Evolutionary conservation across 1,140 invertebrate genomes (phyloP).

Genomic region (Protaetia brevitarsis): DNA sequence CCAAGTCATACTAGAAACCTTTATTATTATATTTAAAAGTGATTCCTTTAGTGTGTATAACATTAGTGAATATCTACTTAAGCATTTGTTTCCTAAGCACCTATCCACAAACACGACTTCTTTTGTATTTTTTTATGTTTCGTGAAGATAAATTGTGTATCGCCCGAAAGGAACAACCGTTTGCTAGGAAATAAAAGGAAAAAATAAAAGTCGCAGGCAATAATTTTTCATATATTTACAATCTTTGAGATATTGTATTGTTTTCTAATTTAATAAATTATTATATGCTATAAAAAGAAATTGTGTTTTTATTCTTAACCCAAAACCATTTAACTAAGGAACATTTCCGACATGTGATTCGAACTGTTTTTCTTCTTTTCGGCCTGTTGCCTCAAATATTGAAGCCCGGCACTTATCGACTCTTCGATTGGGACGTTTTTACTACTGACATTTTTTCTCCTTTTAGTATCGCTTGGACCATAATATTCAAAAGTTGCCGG

Average conservation of each 20-base stretch:
- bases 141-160: background rate
- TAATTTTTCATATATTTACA: slow-evolving; percentile 5
- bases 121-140: no score
- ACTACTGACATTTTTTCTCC: slow-evolving; percentile 37
- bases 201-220: background rate
- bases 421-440: slow-evolving; percentile 53
- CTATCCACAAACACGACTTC: no score
- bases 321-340: slow-evolving; percentile 24
- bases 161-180: background rate
- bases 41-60: background rate
- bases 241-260: background rate
- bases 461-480: slow-evolving; percentile 52
- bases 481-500: slow-evolving; percentile 63
- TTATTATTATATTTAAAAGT: background rate
- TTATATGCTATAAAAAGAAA: background rate
- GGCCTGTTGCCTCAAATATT: slow-evolving; percentile 61
- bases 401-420: slow-evolving; percentile 65
- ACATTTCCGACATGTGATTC: slow-evolving; percentile 28
- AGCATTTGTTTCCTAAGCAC: no score
- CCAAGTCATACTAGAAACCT: background rate
- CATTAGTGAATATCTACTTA: background rate
- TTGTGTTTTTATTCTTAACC: background rate
- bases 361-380: slow-evolving; percentile 50
- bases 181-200: background rate
- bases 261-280: slow-evolving; percentile 6